Conservation (phyloP, 2,888 invertebrate species). For the Chymomyza caudatula region DNA sequence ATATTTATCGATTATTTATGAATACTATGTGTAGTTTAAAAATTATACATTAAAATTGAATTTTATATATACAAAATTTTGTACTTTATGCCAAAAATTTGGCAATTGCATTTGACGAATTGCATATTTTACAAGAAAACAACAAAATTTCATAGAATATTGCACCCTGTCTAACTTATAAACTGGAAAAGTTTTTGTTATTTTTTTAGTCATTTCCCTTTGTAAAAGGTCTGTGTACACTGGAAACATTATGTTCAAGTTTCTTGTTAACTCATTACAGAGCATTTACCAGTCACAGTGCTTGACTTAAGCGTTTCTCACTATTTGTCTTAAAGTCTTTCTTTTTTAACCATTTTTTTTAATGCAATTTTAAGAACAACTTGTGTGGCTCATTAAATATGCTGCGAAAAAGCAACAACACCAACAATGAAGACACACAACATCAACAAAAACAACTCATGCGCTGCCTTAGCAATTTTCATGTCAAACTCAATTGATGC, state of each 20-base stretch:
- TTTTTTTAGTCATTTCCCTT: neutral
- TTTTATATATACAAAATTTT: too few relatives aligned
- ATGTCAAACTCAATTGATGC: slow-evolving; percentile 69
- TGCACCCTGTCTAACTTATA: too few relatives aligned
- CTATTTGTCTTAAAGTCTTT: neutral
- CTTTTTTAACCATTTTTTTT: neutral
- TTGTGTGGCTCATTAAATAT: slow-evolving; percentile 64
- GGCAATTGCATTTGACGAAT: too few relatives aligned
- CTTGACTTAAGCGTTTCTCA: neutral
- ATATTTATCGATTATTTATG: too few relatives aligned
- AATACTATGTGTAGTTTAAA: too few relatives aligned
- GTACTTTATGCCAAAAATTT: too few relatives aligned
- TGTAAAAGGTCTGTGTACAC: too few relatives aligned
- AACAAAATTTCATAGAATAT: too few relatives aligned
- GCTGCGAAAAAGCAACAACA: slow-evolving; percentile 45
- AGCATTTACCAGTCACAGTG: neutral
- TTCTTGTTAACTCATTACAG: neutral
- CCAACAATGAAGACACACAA: slow-evolving; percentile 23
- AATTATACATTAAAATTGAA: too few relatives aligned
- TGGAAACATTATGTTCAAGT: neutral
- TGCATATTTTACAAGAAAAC: too few relatives aligned
- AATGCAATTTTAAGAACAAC: neutral
- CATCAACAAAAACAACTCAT: slow-evolving; percentile 21
- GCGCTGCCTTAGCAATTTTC: slow-evolving; percentile 55
- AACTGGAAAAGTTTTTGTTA: too few relatives aligned